phyloP scores from a whole-genome alignment of 2,888 invertebrate species.

The Chironomus riparius region DNA sequence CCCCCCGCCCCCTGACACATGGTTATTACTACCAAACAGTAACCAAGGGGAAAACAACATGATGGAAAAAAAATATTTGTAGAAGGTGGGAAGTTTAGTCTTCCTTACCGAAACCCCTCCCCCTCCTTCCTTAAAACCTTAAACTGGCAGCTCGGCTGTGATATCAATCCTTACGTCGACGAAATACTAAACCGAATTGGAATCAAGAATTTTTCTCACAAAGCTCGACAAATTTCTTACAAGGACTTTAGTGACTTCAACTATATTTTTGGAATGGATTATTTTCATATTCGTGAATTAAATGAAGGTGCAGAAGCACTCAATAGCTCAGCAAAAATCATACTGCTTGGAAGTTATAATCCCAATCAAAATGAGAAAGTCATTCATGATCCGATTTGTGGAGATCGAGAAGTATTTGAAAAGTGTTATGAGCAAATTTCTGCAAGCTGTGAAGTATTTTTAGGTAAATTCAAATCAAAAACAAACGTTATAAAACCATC shows the following conservation, averaged over 20 bases:
- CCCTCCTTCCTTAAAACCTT: too few species aligned
- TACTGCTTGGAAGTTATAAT: conserved; percentile 1
- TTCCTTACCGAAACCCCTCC: too few species aligned
- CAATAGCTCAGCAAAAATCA: not conserved
- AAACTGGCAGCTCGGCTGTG: not conserved
- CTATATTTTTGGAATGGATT: conserved; percentile 21
- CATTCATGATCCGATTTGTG: not conserved
- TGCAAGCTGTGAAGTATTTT: not conserved
- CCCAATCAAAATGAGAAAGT: not conserved
- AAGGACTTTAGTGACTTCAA: not conserved
- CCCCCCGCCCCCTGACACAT: too few species aligned
- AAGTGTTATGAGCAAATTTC: conserved; percentile 15
- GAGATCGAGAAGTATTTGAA: not conserved
- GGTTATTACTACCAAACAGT: too few species aligned
- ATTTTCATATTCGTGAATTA: conserved; percentile 2
- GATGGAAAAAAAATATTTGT: too few species aligned
- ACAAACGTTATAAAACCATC: not conserved
- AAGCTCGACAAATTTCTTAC: not conserved
- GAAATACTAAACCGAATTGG: not conserved
- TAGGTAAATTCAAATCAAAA: not conserved
- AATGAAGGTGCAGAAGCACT: not conserved
- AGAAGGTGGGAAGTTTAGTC: too few species aligned
- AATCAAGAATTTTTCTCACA: not conserved
- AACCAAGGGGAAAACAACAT: too few species aligned
- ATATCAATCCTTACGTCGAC: not conserved